These are phyloP conservation scores for Setipinna tenuifilis DNA, from an alignment of 2,797 vertebrate genomes.

Conservation along the genomic window DNA sequence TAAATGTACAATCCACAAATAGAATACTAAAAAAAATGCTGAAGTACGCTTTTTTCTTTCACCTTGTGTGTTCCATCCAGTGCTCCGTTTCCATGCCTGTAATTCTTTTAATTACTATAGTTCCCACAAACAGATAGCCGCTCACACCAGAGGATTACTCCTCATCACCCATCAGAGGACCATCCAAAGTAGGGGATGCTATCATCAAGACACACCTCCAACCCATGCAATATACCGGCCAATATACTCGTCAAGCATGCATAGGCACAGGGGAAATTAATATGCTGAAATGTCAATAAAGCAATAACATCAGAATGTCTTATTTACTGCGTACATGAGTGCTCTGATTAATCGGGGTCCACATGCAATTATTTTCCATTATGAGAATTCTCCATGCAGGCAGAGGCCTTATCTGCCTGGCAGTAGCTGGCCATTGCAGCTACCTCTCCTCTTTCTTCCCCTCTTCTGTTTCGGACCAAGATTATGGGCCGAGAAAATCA, in stretches of 20 bases:
- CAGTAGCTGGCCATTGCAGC: not conserved
- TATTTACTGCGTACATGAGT: constrained; percentile 15
- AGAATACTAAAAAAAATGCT: not conserved
- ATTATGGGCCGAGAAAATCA: constrained; percentile 1
- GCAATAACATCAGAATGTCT: constrained; percentile 33
- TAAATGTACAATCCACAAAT: not conserved
- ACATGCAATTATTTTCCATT: not conserved
- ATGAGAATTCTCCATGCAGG: not conserved
- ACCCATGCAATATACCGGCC: not conserved
- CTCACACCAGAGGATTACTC: not conserved
- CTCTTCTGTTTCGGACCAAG: not conserved
- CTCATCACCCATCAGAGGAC: not conserved
- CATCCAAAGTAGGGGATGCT: not conserved
- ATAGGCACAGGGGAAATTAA: not conserved
- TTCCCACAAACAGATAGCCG: not conserved
- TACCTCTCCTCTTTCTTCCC: not conserved
- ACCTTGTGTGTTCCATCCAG: not conserved
- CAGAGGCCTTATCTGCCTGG: not conserved
- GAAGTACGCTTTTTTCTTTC: not conserved
- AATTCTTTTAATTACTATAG: not conserved
- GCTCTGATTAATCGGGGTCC: not conserved
- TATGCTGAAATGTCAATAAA: constrained; percentile 41
- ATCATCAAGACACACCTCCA: not conserved
- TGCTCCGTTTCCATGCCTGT: not conserved
- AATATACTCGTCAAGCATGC: not conserved